Evolutionary conservation across 2,113 vertebrate species (phyloP).

Genomic region (Psilopsiagon aurifrons): DNA sequence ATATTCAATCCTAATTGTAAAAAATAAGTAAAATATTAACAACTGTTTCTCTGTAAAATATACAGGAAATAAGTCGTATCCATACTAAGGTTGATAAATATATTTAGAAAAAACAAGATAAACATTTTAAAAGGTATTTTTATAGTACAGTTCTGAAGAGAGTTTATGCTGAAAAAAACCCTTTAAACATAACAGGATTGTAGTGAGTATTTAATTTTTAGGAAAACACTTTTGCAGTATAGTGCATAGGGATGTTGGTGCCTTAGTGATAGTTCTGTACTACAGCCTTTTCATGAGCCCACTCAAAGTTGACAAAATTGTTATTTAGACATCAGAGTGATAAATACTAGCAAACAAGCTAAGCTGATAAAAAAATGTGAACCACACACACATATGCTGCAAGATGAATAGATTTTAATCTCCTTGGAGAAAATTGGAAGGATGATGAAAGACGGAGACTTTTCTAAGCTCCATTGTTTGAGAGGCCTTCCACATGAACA

Average conservation of each 20-base stretch:
- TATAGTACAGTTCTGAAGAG: neutral
- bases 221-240: neutral
- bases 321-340: neutral
- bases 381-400: neutral
- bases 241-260: fast-evolving
- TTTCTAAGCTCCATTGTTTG: neutral
- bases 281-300: neutral
- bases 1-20: neutral
- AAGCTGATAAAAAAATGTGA: neutral
- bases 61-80: neutral
- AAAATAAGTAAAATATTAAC: neutral
- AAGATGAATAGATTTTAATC: neutral
- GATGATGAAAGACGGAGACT: neutral
- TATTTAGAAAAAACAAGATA: neutral
- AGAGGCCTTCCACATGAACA: neutral
- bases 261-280: neutral
- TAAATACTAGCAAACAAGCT: neutral
- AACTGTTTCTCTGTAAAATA: neutral
- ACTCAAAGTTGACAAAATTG: neutral
- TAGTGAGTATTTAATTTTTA: neutral
- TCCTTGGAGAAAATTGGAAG: neutral
- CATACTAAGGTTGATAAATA: neutral
- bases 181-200: neutral
- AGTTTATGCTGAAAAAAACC: neutral
- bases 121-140: neutral